These are phyloP conservation scores for Anableps anableps DNA, from an alignment of 2,797 vertebrate species.

Conservation along the genomic window DNA sequence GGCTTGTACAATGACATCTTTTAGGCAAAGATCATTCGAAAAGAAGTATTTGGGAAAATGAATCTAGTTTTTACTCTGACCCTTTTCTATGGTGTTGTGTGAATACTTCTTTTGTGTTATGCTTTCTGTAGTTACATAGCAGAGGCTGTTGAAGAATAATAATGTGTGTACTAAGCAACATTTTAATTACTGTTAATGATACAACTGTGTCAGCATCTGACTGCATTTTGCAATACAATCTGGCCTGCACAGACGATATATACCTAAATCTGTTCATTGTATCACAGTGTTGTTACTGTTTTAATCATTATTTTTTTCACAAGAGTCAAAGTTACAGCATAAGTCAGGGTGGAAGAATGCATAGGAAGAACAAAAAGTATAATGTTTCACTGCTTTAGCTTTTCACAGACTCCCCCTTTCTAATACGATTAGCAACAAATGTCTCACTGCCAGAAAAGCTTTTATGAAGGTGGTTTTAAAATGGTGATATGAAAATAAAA, in stretches of 20 bases:
- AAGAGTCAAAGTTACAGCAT: background rate
- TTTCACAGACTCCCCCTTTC: background rate
- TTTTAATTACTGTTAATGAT: background rate
- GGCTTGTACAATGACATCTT: background rate
- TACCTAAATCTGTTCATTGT: background rate
- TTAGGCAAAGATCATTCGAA: background rate
- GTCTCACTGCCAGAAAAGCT: background rate
- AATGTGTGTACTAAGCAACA: background rate
- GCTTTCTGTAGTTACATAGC: background rate
- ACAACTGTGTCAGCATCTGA: background rate
- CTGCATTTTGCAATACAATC: background rate
- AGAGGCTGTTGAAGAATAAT: background rate
- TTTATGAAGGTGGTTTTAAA: background rate
- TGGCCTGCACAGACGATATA: background rate
- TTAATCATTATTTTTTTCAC: background rate
- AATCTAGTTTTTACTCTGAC: background rate
- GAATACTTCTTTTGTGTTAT: background rate
- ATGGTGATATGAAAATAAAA: background rate
- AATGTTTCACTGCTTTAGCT: background rate
- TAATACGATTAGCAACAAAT: background rate
- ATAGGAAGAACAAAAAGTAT: background rate
- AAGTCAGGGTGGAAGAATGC: background rate
- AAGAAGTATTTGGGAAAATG: background rate
- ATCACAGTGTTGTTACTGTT: no score
- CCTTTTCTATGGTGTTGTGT: background rate